A percentile compares a stretch with the other conserved stretches of the same genome.
phyloP scores from a whole-genome alignment of 2,113 vertebrate genomes.

The Eulacestoma nigropectus region DNA sequence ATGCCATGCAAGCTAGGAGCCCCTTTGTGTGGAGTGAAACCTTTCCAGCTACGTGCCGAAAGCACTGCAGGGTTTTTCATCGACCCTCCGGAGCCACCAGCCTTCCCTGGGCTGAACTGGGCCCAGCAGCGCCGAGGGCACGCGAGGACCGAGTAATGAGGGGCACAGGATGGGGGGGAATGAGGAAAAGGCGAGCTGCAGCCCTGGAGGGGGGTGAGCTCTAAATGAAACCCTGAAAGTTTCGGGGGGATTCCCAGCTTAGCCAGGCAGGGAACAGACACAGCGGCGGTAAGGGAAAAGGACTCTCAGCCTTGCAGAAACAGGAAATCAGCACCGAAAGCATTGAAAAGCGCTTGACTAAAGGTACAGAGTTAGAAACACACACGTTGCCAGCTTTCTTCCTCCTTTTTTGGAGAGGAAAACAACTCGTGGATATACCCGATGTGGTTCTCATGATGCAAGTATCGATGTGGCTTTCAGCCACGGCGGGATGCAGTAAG shows the following conservation, averaged over 20 bases:
- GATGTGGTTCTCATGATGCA: rapidly evolving
- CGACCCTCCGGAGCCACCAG: neutral
- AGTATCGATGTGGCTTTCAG: neutral
- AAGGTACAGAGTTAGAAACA: neutral
- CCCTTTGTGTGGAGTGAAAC: slow-evolving; percentile 51
- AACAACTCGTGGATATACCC: neutral
- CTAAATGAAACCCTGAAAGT: neutral
- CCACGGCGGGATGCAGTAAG: neutral
- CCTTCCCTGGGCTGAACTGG: neutral
- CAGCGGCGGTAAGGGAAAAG: rapidly evolving
- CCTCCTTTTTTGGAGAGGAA: neutral
- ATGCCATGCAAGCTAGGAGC: neutral
- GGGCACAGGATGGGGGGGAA: neutral
- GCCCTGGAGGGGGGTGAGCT: rapidly evolving
- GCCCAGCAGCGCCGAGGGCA: neutral
- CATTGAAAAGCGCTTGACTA: neutral
- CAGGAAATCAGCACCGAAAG: neutral
- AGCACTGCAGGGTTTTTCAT: neutral
- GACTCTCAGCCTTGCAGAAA: neutral
- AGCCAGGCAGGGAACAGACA: rapidly evolving
- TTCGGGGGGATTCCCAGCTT: neutral
- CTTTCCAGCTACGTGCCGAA: neutral
- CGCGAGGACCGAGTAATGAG: neutral
- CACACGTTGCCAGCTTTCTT: neutral
- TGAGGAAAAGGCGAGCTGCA: neutral